These are phyloP conservation scores for Clamator glandarius DNA, from an alignment of 2,797 vertebrate genomes.

Conservation along the genomic window DNA sequence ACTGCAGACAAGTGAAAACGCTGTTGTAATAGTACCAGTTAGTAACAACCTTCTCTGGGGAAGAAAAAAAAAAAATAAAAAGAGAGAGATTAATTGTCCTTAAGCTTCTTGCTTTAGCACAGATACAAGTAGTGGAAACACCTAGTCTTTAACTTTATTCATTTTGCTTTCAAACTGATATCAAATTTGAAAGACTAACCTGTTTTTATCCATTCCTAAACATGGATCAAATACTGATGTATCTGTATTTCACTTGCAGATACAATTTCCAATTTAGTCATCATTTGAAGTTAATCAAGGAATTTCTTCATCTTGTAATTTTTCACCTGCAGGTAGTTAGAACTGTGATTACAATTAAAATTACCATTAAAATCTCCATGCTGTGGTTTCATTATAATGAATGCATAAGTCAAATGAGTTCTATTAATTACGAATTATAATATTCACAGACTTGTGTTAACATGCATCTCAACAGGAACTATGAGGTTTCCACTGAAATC, in stretches of 20 bases:
- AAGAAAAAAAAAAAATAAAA: neutral
- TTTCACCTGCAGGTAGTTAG: conserved; percentile 37
- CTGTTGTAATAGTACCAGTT: neutral
- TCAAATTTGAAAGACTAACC: neutral
- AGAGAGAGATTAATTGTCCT: neutral
- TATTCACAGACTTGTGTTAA: conserved; percentile 24
- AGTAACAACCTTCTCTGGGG: neutral
- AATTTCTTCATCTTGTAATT: conserved; percentile 50
- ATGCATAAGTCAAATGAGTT: conserved; percentile 22
- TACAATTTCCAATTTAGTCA: conserved; percentile 8
- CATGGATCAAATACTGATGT: neutral
- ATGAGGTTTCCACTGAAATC: neutral
- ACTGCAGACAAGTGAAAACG: neutral
- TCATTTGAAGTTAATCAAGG: conserved; percentile 49
- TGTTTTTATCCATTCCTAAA: neutral
- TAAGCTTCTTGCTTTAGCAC: neutral
- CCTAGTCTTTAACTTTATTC: neutral
- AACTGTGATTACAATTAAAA: conserved; percentile 62
- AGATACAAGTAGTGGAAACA: neutral
- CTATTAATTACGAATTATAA: conserved; percentile 39
- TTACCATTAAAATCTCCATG: conserved; percentile 47
- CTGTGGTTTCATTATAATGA: conserved; percentile 45
- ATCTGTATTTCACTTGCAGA: conserved; percentile 40
- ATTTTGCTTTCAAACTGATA: neutral
- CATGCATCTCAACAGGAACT: conserved; percentile 6